Base-by-base conservation (phyloP, 2,797 vertebrate species). In the Pelochelys cantorii region DNA sequence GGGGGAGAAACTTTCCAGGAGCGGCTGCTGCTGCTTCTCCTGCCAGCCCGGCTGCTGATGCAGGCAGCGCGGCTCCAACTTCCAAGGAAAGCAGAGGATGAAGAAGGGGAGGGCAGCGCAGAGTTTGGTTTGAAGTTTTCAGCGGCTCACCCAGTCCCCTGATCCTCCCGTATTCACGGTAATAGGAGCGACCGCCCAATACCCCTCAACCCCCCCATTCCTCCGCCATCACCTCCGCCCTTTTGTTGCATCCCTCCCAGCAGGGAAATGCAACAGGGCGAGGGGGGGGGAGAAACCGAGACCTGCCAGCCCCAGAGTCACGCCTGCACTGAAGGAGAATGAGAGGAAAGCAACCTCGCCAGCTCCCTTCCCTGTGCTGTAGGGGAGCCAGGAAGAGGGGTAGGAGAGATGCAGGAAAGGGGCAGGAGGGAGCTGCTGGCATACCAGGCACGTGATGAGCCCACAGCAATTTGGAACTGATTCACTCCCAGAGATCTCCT, bases 51-150 rank as follows among this genome's bases (percentile, higher is more conserved):
- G 18, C 29, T 60, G 52, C 79, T 2, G 4, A 23, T 1, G 31
- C 5, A 9, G 57, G 68, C 48, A 34, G 57, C 65, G 18, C 4
- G 7, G 83, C 77, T 79, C 23, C 23, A 29, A 79, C 87, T 34
- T 68, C 56, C 55, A 8, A 34, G 68, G 54, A 62, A 2, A 54
- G 91, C 60, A 92, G 85, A 52, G 75, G 56, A 1, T 29, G 60
- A 15, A 31, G 78, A 34, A 83, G 77, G 88, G 85, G 86, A 53
- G 79, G 93, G 79, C 94, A 78, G 81, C 77, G 86, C 93, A 56
- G 79, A 92, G 75, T 89, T 90, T 53, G 92, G 78, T 68, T 55
- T n/a, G 37, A 94, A 96, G 92, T 95, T 97, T 93, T 84, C 89
- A 23, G 79, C 65, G 27, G 94, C 60, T 71, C 1, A 37, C 93